These are phyloP conservation scores for Pheosia tremula DNA, from an alignment of 2,888 invertebrate species.

Conservation along the genomic window DNA sequence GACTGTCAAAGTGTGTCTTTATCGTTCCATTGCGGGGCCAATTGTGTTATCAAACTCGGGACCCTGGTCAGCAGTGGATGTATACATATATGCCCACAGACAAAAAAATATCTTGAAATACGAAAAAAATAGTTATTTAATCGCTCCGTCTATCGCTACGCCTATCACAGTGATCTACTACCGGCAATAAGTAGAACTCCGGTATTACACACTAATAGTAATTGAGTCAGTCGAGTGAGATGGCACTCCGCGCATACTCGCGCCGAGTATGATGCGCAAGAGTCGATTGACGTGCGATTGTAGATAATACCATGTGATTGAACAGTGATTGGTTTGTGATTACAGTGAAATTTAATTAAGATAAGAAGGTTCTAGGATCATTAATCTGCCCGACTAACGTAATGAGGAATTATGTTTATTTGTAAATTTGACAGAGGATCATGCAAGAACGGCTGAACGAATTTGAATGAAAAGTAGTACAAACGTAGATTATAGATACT, in stretches of 20 bases:
- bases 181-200: conserved; percentile 56
- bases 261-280: conserved; percentile 61
- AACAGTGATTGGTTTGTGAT: conserved; percentile 26
- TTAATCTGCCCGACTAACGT: no score
- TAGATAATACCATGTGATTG: conserved; percentile 25
- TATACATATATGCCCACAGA: no score
- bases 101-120: background rate
- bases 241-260: conserved; percentile 74
- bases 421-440: no score
- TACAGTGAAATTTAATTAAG: background rate
- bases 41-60: no score
- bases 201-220: conserved; percentile 59
- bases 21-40: no score
- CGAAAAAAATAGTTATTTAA: conserved; percentile 15
- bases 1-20: no score
- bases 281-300: conserved; percentile 44
- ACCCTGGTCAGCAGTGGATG: no score
- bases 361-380: no score
- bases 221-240: conserved; percentile 69
- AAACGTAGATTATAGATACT: no score
- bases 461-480: no score
- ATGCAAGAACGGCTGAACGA: no score
- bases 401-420: no score
- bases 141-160: conserved; percentile 48
- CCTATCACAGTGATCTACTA: conserved; percentile 37